phyloP scores from a whole-genome alignment of 2,888 invertebrate species.

The Pandemis cinnamomeana region DNA sequence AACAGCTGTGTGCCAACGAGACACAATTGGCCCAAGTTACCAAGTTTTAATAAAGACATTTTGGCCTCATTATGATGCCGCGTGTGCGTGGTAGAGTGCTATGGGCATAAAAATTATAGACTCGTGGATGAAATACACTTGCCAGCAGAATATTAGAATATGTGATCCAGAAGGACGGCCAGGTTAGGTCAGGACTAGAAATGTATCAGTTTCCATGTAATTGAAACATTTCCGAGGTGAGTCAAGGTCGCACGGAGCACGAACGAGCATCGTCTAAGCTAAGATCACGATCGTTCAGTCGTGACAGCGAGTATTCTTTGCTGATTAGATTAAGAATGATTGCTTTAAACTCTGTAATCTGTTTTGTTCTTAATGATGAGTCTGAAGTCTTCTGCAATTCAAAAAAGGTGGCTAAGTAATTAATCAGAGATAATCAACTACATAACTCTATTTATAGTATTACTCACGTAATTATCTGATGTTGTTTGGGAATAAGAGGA shows the following conservation, averaged over 20 bases:
- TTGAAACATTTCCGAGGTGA: conserved; percentile 49
- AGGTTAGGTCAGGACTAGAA: conserved; percentile 16
- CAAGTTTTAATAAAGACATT: conserved; percentile 61
- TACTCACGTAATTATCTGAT: not conserved
- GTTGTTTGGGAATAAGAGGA: not conserved
- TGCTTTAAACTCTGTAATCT: conserved; percentile 44
- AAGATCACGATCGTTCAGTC: conserved; percentile 54
- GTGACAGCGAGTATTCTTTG: conserved; percentile 51
- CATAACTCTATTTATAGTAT: not conserved
- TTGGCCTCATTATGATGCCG: conserved; percentile 53
- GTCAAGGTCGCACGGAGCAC: conserved; percentile 60
- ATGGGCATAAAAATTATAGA: no score
- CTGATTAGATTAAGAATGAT: conserved; percentile 46
- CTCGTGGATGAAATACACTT: conserved; percentile 44
- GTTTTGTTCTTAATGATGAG: conserved; percentile 39
- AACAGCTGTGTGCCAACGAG: conserved; percentile 68
- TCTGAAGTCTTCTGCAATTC: conserved; percentile 11
- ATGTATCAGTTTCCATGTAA: conserved; percentile 14
- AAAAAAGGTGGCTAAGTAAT: not conserved
- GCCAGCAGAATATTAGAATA: no score
- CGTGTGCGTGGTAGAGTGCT: no score
- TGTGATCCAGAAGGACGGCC: not conserved
- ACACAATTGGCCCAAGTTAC: conserved; percentile 66
- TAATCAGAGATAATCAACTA: conserved; percentile 1
- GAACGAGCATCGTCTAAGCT: conserved; percentile 48